A percentile compares a stretch with the other conserved stretches of the same genome.
Evolutionary conservation across 2,888 invertebrate species (phyloP).

Genomic region (Syrista parreyssii): DNA sequence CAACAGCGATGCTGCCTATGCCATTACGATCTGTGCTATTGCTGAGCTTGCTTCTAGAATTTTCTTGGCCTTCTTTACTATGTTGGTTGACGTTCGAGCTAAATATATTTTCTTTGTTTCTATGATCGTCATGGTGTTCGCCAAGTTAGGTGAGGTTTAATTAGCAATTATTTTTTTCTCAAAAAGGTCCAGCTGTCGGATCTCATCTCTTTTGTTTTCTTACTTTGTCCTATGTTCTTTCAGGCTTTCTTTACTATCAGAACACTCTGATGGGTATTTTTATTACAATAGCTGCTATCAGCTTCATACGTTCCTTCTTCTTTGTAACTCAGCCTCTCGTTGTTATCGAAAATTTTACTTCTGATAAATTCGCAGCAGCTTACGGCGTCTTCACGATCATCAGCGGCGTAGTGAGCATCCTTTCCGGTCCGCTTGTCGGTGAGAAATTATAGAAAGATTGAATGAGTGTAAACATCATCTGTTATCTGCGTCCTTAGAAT

Average conservation of each 20-base stretch:
- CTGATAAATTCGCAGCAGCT: conserved; percentile 78
- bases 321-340: conserved; percentile 79
- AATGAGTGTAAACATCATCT: not conserved
- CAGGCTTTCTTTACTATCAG: conserved; percentile 72
- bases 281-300: conserved; percentile 72
- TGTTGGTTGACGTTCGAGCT: conserved; percentile 73
- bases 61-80: conserved; percentile 72
- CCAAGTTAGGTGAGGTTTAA: conserved; percentile 73
- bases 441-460: conserved; percentile 43
- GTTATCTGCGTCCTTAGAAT: not conserved
- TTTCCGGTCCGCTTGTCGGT: conserved; percentile 79
- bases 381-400: conserved; percentile 80
- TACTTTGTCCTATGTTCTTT: conserved; percentile 38
- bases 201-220: not conserved
- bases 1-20: conserved; percentile 73
- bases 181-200: not conserved
- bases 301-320: conserved; percentile 77
- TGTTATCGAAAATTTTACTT: conserved; percentile 75
- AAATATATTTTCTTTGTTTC: conserved; percentile 75
- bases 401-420: conserved; percentile 75
- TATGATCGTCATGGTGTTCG: conserved; percentile 74
- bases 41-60: conserved; percentile 77
- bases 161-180: conserved; percentile 2
- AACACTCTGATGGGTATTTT: conserved; percentile 71
- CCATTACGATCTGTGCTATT: conserved; percentile 77